Base-by-base conservation (phyloP, 2,797 vertebrate genomes). In the Craterocephalus amniculus region DNA sequence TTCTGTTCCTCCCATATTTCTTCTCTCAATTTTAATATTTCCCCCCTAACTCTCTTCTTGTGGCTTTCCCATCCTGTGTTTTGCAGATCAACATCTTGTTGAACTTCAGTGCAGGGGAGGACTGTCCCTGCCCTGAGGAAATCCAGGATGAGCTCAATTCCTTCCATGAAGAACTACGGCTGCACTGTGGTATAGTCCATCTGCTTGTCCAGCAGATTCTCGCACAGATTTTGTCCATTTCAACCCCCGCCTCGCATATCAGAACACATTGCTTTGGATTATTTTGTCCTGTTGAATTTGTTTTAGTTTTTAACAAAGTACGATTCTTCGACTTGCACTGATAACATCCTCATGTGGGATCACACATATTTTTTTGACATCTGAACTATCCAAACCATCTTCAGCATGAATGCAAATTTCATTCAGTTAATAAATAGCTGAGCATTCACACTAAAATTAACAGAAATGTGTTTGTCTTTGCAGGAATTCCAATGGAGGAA, bases 21-120 rank as follows among this genome's bases (percentile, higher is more conserved):
- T 34, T 29, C 29, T 56, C 34, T 29, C 14, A 48, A 34, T 32
- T 51, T 48, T 8, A 4, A 8, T 48, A 16, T 59, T 13, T 2
- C 58, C 12, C 3, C 58, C 12, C 20, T n/a, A 9, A 1, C 27
- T 29, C 14, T 57, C 14, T 55, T 26, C 4, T 31, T 6, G 2
- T 22, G 36, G 0, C 64, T 80, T 10, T 67, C 4, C 82, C 6
- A n/a, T 54, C 27, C 63, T 84, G 76, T 88, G 85, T 73, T 59
- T 49, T 75, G 24, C 90, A 99, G 98, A 99, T 99, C 90, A 99
- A 99, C 90, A 99, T 99, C 95, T 92, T 99, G 76, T 91, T 99
- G 87, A 99, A 97, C 94, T 99, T 99, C 91, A 96, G 94, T 83
- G 89, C 95, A 67, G 96, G 97, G 74, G 97, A 99, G 27, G 96